phyloP scores from a whole-genome alignment of 2,113 vertebrate genomes.

The Andinoacara biseriatus region DNA sequence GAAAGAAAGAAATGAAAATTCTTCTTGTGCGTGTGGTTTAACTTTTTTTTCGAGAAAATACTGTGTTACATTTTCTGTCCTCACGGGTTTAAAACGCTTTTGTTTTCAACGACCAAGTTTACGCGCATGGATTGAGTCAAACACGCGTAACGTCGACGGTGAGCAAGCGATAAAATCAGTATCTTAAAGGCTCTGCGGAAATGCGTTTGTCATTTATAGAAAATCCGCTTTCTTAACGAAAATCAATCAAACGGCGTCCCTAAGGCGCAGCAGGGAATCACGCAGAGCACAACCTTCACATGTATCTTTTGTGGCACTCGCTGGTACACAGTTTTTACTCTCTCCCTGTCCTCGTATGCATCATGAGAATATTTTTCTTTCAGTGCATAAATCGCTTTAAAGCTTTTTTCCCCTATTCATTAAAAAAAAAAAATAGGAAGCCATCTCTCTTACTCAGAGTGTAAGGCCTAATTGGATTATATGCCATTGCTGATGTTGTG shows the following conservation, averaged over 20 bases:
- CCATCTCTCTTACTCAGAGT: neutral
- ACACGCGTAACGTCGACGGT: neutral
- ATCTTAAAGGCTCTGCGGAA: neutral
- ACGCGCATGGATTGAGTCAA: slow-evolving; percentile 21
- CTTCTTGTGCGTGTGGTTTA: neutral
- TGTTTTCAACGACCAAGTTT: slow-evolving; percentile 5
- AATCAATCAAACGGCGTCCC: slow-evolving; percentile 31
- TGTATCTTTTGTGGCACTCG: neutral
- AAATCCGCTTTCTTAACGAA: neutral
- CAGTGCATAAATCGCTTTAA: neutral
- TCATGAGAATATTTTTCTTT: neutral
- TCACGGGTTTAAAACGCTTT: neutral
- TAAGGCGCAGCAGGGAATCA: slow-evolving; percentile 9
- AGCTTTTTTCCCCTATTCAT: neutral
- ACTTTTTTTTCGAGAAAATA: neutral
- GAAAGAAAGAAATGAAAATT: neutral
- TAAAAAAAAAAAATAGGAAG: neutral
- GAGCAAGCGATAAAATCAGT: slow-evolving; percentile 4
- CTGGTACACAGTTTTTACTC: neutral
- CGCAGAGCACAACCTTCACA: slow-evolving; percentile 4
- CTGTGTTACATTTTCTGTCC: neutral
- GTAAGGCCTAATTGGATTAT: slow-evolving; percentile 2
- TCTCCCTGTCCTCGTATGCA: neutral
- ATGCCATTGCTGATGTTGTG: slow-evolving; percentile 19
- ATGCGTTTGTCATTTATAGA: slow-evolving; percentile 2